Evolutionary conservation across 2,888 invertebrate species (phyloP).

Genomic region (Eupithecia tripunctaria): DNA sequence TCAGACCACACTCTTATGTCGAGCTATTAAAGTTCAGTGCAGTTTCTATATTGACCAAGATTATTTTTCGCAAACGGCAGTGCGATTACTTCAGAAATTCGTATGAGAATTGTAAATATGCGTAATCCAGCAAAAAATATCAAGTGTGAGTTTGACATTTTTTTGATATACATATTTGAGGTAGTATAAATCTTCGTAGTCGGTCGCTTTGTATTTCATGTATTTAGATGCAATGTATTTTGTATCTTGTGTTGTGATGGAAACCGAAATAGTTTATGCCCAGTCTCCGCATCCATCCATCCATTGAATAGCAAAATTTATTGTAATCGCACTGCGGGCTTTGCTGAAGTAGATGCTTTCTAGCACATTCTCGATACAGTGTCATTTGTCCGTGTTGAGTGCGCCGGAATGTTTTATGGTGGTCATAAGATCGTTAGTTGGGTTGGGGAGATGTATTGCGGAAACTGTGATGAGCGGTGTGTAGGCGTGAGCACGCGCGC

Average conservation of each 20-base stretch:
- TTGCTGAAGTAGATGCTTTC: conserved; percentile 45
- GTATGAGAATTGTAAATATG: not conserved
- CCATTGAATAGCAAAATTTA: not conserved
- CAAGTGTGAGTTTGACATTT: not conserved
- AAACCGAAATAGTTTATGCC: not conserved
- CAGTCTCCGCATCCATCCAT: not conserved
- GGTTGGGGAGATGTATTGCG: conserved; percentile 15
- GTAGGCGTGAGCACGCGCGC: not conserved
- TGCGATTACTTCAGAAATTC: not conserved
- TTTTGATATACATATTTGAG: not conserved
- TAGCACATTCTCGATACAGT: conserved; percentile 28
- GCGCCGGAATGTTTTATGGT: conserved; percentile 20
- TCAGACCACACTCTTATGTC: not conserved
- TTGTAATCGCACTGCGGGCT: no score
- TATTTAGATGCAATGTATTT: no score
- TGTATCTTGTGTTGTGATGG: not conserved
- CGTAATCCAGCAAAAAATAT: not conserved
- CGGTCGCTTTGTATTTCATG: not conserved
- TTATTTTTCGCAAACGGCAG: not conserved
- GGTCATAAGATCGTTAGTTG: conserved; percentile 15
- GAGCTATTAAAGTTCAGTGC: not conserved
- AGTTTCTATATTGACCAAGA: not conserved
- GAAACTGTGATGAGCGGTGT: conserved; percentile 23
- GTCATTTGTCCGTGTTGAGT: conserved; percentile 52
- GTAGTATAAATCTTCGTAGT: not conserved